Conservation (phyloP, 2,113 vertebrate genomes). For the Hydropotes inermis region DNA sequence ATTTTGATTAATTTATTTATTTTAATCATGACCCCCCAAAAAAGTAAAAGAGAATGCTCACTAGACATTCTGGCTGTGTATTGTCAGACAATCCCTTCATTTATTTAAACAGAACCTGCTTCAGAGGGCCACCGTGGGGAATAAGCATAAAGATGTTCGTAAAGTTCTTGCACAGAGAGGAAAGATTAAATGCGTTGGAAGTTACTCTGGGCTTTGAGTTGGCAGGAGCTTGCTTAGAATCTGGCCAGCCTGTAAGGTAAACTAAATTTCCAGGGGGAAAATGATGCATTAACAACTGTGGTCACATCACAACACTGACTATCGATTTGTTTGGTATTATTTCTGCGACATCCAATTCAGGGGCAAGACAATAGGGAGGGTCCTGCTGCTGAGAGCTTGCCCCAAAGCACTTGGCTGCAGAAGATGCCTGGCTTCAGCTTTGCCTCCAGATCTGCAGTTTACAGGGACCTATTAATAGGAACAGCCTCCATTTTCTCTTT, state of each 20-base stretch:
- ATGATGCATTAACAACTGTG: neutral
- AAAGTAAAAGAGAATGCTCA: neutral
- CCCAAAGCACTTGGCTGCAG: neutral
- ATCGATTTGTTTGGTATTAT: constrained; percentile 48
- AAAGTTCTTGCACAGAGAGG: neutral
- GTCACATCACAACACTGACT: neutral
- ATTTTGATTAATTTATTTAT: neutral
- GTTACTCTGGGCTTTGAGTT: neutral
- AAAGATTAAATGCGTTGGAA: neutral
- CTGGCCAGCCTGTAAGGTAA: neutral
- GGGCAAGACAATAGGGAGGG: neutral
- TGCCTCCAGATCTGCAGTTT: neutral
- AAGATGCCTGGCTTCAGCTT: neutral
- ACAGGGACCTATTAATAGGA: neutral
- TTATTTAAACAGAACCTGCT: neutral
- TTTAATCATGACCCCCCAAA: neutral
- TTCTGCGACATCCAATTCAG: neutral
- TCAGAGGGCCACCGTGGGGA: neutral
- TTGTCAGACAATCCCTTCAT: neutral
- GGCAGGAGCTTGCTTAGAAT: neutral
- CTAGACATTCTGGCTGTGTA: neutral
- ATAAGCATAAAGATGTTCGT: neutral
- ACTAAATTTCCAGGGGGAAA: constrained; percentile 42
- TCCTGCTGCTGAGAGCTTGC: neutral
- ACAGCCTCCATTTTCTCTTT: neutral